Conservation (phyloP, 2,797 vertebrate species). For the Anguilla megastoma region DNA sequence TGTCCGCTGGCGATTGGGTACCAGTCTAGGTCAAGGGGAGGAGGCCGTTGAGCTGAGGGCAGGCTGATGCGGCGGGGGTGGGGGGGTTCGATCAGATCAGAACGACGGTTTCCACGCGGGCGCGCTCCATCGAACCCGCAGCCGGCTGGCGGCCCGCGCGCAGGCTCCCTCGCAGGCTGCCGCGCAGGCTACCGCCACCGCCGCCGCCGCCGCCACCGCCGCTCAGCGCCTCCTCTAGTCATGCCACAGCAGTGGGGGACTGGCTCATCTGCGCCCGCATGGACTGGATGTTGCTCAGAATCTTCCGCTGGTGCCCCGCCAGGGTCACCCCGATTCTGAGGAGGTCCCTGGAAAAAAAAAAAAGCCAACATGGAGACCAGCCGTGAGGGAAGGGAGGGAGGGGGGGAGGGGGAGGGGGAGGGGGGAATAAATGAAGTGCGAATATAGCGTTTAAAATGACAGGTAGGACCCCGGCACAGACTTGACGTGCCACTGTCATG, state of each 20-base stretch:
- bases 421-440: not conserved
- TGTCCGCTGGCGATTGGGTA: not conserved
- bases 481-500: not conserved
- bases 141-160: slow-evolving; percentile 70
- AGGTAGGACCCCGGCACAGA: not conserved
- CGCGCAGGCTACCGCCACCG: slow-evolving; percentile 29
- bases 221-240: slow-evolving; percentile 80
- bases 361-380: not conserved
- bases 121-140: slow-evolving; percentile 71
- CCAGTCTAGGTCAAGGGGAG: not conserved
- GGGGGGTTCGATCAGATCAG: slow-evolving; percentile 71
- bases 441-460: slow-evolving; percentile 13
- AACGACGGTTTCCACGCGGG: slow-evolving; percentile 79
- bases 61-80: slow-evolving; percentile 63
- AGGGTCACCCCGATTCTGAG: slow-evolving; percentile 98
- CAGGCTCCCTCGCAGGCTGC: slow-evolving; percentile 64
- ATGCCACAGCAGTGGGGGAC: slow-evolving; percentile 89
- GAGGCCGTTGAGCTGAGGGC: not conserved
- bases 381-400: not conserved
- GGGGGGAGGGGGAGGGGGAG: slow-evolving; percentile 16
- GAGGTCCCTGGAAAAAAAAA: slow-evolving; percentile 82
- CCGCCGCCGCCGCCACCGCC: slow-evolving; percentile 69
- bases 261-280: slow-evolving; percentile 97
- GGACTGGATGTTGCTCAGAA: slow-evolving; percentile 93
- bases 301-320: slow-evolving; percentile 99